Evolutionary conservation across 1,140 invertebrate species (phyloP), one percentile per base, ranked within the genome.

Genomic region (Phymastichus coffea): DNA sequence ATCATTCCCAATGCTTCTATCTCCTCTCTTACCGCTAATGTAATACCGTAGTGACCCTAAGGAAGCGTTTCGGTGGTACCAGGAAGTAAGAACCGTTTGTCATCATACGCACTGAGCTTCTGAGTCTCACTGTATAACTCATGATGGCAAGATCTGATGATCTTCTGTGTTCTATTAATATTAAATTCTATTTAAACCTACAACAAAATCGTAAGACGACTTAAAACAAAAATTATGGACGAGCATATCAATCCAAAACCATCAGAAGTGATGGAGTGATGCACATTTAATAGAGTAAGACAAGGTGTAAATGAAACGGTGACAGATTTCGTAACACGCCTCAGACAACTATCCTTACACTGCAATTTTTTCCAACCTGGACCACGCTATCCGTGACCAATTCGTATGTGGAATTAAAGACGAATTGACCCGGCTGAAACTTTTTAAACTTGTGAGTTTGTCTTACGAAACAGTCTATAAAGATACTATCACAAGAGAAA

Each of bases 211-310:
- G 8, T 64, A 59, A 52, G 54, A 40, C 0, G 47, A 60, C 0
- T 22, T 66, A 35, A 59, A 59, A 35, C n/a, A n/a, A 48, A 26
- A 22, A 52, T 20, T 0, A 28, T 66, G 26, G 1, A 7, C 10
- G n/a, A 47, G 2, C 63, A 63, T 41, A 62, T 54, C 19, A 20
- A 28, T 2, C 65, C 63, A 6, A 19, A 67, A 57, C 62, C 58
- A 37, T 66, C 58, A 10, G 44, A 64, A 2, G 64, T 66, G 2
- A 63, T 60, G 4, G 63, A 66, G 56, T 12, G 63, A 1, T 66
- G 64, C 15, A 19, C 35, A 1, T 66, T 66, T 43, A 56, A 64
- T 17, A 60, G 63, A 19, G 19, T 52, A 4, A 12, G 38, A 14
- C 63, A 66, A 15, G 62, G 60, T 26, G 0, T 47, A 1, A 46